Evolutionary conservation across 2,888 invertebrate species (phyloP), one percentile per base, ranked within the genome.

Genomic region (Macaria notata): DNA sequence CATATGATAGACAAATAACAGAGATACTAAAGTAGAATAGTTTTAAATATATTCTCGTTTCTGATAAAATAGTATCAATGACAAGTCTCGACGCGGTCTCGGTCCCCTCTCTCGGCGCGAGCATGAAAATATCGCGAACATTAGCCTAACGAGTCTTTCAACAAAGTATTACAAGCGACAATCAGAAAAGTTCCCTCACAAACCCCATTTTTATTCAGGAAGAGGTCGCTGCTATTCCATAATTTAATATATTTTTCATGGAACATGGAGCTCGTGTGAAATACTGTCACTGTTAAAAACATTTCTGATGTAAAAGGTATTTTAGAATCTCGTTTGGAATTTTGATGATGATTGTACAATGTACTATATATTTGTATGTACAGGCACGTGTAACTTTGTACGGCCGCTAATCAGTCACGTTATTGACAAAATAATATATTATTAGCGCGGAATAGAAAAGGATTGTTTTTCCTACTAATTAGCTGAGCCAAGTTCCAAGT

Each of bases 61-160:
- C 33, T 36, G 7, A 36, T 36, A 36, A 36, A 6, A 7, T 36
- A 36, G 33, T 36, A 3, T 36, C 33, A 36, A 36, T 36, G 33
- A 7, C 33, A 36, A 4, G 33, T 36, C 33, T 36, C 33, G 19
- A 19, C 1, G 33, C 7, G 42, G 33, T 49, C 46, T 31, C 45
- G 49, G 49, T 56, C n/a, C 49, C 30, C 48, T 39, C 49, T 50
- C 49, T 54, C 50, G 46, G 45, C 42, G 49, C 42, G 19, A 43
- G 44, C 47, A 46, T 52, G 45, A 44, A 63, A 64, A 64, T 62
- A 62, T 61, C 50, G 46, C 47, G 58, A 61, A 57, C 59, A 64
- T 66, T 66, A 66, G 63, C 63, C 49, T 66, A 66, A 64, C 66
- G 66, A 66, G 66, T 64, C 58, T 61, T 61, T 59, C 61, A 56